Percentiles rank a stretch among this genome's conserved stretches.
These are phyloP conservation scores for Lypha dubia DNA, from an alignment of 2,888 invertebrate species.

Conservation along the genomic window DNA sequence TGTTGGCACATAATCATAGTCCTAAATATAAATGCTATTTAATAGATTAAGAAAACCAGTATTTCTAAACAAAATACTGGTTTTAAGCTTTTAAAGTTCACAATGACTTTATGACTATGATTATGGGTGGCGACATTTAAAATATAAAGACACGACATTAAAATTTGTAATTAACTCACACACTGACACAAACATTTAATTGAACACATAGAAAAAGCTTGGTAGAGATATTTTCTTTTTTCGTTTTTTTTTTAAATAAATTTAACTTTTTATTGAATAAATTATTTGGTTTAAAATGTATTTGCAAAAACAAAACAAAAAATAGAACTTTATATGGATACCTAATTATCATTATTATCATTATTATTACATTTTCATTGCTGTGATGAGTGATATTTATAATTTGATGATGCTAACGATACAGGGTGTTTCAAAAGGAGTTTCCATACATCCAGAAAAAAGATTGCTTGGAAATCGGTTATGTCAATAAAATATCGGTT, in stretches of 20 bases:
- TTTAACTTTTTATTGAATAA: conserved; percentile 62
- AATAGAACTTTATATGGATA: conserved; percentile 25
- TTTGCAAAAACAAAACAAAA: conserved; percentile 50
- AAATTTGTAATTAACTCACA: conserved; percentile 52
- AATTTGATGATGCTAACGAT: neutral
- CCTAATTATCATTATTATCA: neutral
- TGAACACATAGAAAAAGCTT: conserved; percentile 65
- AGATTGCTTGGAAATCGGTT: too few species aligned
- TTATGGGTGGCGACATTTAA: too few species aligned
- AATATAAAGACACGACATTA: conserved; percentile 2
- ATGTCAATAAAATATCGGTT: too few species aligned
- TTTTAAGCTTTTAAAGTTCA: too few species aligned
- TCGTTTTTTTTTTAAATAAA: conserved; percentile 31
- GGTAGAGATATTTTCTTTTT: conserved; percentile 25
- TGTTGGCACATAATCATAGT: too few species aligned
- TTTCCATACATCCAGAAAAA: too few species aligned
- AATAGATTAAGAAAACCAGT: too few species aligned
- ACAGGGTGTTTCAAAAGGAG: conserved; percentile 32
- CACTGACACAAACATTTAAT: conserved; percentile 60
- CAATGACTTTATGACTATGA: too few species aligned
- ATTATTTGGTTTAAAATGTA: conserved; percentile 49
- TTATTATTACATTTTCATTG: neutral
- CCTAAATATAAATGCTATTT: too few species aligned
- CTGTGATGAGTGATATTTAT: conserved; percentile 5
- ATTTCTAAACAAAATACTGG: too few species aligned